Evolutionary conservation across 2,113 vertebrate genomes (phyloP), one percentile per base, ranked within the genome.

Genomic region (Micromys minutus): DNA sequence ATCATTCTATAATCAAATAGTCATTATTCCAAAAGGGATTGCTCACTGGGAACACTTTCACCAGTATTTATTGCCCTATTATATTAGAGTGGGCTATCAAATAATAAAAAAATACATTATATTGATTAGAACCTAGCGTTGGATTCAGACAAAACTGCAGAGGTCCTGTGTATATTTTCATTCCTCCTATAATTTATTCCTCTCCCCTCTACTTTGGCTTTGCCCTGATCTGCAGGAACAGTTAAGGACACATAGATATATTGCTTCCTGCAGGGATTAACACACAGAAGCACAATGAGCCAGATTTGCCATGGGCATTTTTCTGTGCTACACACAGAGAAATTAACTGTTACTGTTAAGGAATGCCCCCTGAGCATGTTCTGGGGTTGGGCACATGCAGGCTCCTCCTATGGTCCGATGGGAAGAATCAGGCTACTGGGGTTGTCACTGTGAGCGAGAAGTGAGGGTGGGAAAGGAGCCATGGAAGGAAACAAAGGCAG

Each of bases 41-140:
- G 77, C 61, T 95, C 42, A 57, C 86, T 55, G 90, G 69, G 88
- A 97, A 93, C 61, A 95, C 71, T 91, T 97, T 89, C 21, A 75
- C 96, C 50, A 34, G 85, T 97, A 96, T 97, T 98, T 97, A 96
- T 95, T 96, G 81, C 93, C 83, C 95, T 55, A 72, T 97, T 95
- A 95, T 85, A 90, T 89, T 79, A 90, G 92, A 98, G 95, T 26
- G 45, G 94, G 79, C 85, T 83, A 95, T 93, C 97, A 95, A 95
- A 97, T 95, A 96, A 95, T 95, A 97, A 97, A 98, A 95, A 97
- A 96, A 94, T 81, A 91, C 52, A 96, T 91, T 89, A 90, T 94
- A 96, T 95, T 95, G 93, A 98, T 97, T 98, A 95, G 91, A 97
- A 97, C 93, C 80, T 59, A 94, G 96, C 42, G 13, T 81, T 91